Percentiles rank a stretch among this genome's conserved stretches.
phyloP scores from a whole-genome alignment of 2,113 vertebrate species.

The Neotragus pygmaeus region DNA sequence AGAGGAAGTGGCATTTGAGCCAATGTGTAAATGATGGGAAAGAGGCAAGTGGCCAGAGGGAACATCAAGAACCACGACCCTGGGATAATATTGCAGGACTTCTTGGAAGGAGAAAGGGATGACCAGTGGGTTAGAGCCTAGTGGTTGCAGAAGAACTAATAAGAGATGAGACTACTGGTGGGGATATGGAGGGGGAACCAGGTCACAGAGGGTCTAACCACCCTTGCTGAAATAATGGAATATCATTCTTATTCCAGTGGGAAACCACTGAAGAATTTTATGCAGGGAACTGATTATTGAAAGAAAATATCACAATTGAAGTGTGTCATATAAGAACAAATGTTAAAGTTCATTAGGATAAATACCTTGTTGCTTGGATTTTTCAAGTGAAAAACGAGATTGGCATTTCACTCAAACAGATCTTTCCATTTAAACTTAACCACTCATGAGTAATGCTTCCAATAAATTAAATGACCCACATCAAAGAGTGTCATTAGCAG shows the following conservation, averaged over 20 bases:
- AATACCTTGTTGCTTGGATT: conserved; percentile 28
- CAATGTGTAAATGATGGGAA: not conserved
- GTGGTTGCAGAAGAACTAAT: not conserved
- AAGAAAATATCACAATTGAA: not conserved
- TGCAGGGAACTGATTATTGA: not conserved
- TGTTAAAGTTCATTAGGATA: conserved; percentile 21
- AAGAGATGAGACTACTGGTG: not conserved
- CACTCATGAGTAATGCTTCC: conserved; percentile 63
- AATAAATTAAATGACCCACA: conserved; percentile 68
- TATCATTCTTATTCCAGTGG: not conserved
- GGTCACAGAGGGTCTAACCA: not conserved
- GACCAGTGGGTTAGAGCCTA: not conserved
- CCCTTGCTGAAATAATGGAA: not conserved
- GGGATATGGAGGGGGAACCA: not conserved
- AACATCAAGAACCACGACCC: not conserved
- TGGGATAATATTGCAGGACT: rapidly evolving
- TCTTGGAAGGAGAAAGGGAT: not conserved
- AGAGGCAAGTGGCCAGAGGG: not conserved
- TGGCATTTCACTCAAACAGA: conserved; percentile 31
- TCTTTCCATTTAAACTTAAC: conserved; percentile 59
- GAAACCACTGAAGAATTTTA: not conserved
- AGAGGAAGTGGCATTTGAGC: not conserved
- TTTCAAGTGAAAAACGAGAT: conserved; percentile 62
- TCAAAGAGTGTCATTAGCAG: conserved; percentile 72
- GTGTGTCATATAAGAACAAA: not conserved